Percentiles rank a stretch among this genome's conserved stretches.
Evolutionary conservation across 2,888 invertebrate genomes (phyloP).

Genomic region (Resseliella maxima): DNA sequence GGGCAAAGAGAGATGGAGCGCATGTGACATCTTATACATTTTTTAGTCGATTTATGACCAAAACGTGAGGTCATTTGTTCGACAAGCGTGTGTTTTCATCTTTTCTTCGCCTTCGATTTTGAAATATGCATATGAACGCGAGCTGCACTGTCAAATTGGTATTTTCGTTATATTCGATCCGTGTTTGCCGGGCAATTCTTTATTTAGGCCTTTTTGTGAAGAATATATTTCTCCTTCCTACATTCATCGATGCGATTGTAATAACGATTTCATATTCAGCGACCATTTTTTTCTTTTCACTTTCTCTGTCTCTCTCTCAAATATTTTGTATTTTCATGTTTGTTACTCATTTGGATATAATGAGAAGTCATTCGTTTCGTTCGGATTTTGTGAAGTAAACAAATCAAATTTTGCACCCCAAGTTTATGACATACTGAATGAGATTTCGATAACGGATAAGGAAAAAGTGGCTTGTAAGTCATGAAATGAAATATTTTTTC

Average conservation of each 20-base stretch:
- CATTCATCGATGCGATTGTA: constrained; percentile 30
- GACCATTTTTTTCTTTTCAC: neutral
- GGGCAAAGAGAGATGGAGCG: neutral
- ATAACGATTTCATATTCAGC: constrained; percentile 16
- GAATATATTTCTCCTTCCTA: too few relatives aligned
- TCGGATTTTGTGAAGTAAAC: neutral
- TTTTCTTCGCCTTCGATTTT: constrained; percentile 8
- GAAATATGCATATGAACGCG: constrained; percentile 20
- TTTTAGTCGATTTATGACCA: constrained; percentile 52
- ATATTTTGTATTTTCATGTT: neutral
- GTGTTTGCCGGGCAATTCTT: neutral
- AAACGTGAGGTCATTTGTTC: constrained; percentile 55
- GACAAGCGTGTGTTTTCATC: too few relatives aligned
- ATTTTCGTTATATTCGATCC: neutral
- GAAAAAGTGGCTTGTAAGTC: too few relatives aligned
- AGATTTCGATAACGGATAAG: too few relatives aligned
- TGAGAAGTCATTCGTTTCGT: constrained; percentile 45
- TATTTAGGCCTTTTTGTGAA: neutral
- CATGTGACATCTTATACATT: constrained; percentile 51
- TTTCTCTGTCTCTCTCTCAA: too few relatives aligned
- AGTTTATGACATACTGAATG: too few relatives aligned
- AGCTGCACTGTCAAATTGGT: neutral
- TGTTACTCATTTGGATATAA: neutral
- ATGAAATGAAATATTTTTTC: too few relatives aligned
- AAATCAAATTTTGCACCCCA: too few relatives aligned